Evolutionary conservation across 2,888 invertebrate species (phyloP).

Genomic region (Drosophila leonis): DNA sequence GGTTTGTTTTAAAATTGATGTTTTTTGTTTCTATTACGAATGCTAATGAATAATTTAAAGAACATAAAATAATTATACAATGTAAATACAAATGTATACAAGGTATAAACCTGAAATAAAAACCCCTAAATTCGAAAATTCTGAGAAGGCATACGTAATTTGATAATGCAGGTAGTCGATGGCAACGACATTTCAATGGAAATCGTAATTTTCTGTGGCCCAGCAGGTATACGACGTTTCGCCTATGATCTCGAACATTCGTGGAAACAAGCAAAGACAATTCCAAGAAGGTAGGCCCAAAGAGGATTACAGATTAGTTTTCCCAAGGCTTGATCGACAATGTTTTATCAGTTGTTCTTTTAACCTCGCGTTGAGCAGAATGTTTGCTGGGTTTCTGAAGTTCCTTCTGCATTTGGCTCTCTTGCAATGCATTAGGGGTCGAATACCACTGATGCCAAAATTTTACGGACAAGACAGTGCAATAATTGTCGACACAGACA

Average conservation of each 20-base stretch:
- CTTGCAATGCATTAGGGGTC: conserved; percentile 47
- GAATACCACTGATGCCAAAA: conserved; percentile 44
- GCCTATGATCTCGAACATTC: conserved; percentile 38
- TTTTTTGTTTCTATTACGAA: not conserved
- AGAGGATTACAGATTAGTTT: not conserved
- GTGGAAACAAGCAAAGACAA: conserved; percentile 35
- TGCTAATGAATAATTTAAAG: not conserved
- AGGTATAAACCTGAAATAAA: too few relatives aligned
- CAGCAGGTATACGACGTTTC: conserved; percentile 59
- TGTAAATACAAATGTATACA: not conserved
- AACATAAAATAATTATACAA: not conserved
- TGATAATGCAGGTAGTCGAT: conserved; percentile 51
- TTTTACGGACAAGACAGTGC: conserved; percentile 71
- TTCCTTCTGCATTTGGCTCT: conserved; percentile 48
- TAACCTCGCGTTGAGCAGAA: conserved; percentile 44
- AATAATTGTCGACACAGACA: conserved; percentile 63
- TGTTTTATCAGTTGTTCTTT: conserved; percentile 60
- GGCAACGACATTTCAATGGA: conserved; percentile 57
- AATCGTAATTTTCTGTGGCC: conserved; percentile 48
- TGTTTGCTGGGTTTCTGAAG: conserved; percentile 38
- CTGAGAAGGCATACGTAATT: conserved; percentile 20
- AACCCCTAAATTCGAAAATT: conserved; percentile 22
- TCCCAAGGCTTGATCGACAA: conserved; percentile 1
- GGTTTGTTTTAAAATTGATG: conserved; percentile 34
- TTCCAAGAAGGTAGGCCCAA: conserved; percentile 29